Evolutionary conservation across 2,113 vertebrate species (phyloP).

Genomic region (Nipponia nippon): DNA sequence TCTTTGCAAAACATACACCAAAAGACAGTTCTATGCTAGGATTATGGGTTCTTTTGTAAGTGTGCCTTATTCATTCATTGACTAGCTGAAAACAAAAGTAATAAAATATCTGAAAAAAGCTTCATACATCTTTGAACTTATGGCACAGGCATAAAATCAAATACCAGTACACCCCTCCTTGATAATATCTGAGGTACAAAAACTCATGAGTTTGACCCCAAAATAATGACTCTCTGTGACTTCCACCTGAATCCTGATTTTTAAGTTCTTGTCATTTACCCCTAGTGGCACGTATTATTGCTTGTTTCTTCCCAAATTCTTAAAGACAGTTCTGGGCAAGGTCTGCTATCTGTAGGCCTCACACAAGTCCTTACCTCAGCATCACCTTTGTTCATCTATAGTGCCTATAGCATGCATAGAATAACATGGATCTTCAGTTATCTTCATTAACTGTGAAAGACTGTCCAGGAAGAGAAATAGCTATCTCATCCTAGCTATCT

Average conservation of each 20-base stretch:
- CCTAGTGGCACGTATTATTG: neutral
- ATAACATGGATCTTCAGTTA: neutral
- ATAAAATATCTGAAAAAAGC: neutral
- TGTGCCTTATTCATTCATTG: neutral
- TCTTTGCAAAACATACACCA: neutral
- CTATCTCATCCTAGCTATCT: neutral
- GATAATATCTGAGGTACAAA: neutral
- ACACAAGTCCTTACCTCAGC: neutral
- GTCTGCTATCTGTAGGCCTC: neutral
- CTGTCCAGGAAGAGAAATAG: neutral
- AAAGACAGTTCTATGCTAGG: neutral
- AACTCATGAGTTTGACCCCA: neutral
- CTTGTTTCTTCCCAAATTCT: neutral
- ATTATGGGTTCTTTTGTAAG: neutral
- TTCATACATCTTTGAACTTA: neutral
- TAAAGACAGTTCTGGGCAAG: neutral
- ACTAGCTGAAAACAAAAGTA: neutral
- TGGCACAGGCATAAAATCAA: neutral
- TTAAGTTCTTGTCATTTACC: neutral
- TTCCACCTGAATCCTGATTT: neutral
- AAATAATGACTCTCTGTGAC: neutral
- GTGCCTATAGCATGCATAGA: neutral
- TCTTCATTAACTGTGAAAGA: neutral
- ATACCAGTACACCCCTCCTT: accelerated
- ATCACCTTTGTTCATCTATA: neutral